These are phyloP conservation scores for Rousettus madagascariensis DNA, from an alignment of 2,797 vertebrate genomes.

Conservation along the genomic window DNA sequence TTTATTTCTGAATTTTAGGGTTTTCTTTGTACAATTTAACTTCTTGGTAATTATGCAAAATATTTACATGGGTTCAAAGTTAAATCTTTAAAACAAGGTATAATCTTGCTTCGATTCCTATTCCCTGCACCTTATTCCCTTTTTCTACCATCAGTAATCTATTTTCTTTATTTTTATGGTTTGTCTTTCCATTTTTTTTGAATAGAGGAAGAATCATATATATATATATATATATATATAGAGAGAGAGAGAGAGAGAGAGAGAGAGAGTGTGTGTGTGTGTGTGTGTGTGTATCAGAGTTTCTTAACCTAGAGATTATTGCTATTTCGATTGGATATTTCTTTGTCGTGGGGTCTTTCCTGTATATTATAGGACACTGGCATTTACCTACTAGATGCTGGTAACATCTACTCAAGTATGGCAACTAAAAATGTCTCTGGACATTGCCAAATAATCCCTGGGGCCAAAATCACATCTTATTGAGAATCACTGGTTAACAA, in stretches of 20 bases:
- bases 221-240: too few relatives aligned
- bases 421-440: neutral
- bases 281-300: neutral
- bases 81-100: neutral
- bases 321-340: neutral
- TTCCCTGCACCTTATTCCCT: neutral
- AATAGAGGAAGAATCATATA: neutral
- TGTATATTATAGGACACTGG: neutral
- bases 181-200: neutral
- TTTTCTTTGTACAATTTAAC: conserved; percentile 14
- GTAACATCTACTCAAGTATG: neutral
- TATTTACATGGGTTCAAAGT: neutral
- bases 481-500: neutral
- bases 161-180: neutral
- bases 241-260: too few relatives aligned
- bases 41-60: conserved; percentile 20
- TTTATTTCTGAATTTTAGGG: neutral
- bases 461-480: neutral
- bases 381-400: neutral
- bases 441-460: neutral
- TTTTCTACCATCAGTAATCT: neutral
- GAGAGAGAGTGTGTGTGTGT: too few relatives aligned
- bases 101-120: neutral
- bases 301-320: neutral
- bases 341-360: neutral